A percentile compares a stretch with the other conserved stretches of the same genome.
phyloP scores from a whole-genome alignment of 1,140 invertebrate species.

The Drosophila trapezifrons region DNA sequence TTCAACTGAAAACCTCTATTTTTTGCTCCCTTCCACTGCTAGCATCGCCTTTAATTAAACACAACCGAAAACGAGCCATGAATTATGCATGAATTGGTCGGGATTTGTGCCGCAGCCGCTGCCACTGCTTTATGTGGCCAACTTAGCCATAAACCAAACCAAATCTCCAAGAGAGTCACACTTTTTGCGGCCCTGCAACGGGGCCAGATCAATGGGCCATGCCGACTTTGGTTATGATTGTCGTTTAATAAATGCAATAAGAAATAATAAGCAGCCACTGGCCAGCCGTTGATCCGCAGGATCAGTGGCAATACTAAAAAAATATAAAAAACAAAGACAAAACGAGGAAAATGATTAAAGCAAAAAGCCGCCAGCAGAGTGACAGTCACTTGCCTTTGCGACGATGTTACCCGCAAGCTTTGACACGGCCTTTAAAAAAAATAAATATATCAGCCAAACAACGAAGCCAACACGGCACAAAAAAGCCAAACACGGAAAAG shows the following conservation, averaged over 20 bases:
- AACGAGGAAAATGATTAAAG: conserved; percentile 80
- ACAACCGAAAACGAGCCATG: conserved; percentile 48
- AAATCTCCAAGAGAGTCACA: conserved; percentile 78
- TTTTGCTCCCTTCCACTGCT: conserved; percentile 2
- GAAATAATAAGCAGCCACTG: conserved; percentile 78
- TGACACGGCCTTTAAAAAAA: conserved; percentile 52
- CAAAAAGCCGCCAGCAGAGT: conserved; percentile 69
- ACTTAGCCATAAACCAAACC: conserved; percentile 82
- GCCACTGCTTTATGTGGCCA: conserved; percentile 70
- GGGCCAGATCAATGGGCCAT: conserved; percentile 56
- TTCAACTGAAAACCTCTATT: neutral
- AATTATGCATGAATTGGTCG: conserved; percentile 75
- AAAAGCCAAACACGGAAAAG: conserved; percentile 25
- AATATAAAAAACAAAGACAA: conserved; percentile 13
- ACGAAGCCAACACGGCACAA: conserved; percentile 8
- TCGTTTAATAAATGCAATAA: conserved; percentile 84
- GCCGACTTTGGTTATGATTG: conserved; percentile 83
- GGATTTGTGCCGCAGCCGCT: conserved; percentile 40
- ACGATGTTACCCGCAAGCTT: conserved; percentile 57
- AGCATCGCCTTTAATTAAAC: conserved; percentile 60
- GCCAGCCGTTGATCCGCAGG: conserved; percentile 57
- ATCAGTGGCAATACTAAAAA: conserved; percentile 54
- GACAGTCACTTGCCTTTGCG: conserved; percentile 62
- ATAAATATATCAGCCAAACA: conserved; percentile 19
- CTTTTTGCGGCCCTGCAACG: conserved; percentile 64